These are phyloP conservation scores for Petrocephalus microphthalmus DNA, from an alignment of 2,113 vertebrate genomes.

Conservation along the genomic window DNA sequence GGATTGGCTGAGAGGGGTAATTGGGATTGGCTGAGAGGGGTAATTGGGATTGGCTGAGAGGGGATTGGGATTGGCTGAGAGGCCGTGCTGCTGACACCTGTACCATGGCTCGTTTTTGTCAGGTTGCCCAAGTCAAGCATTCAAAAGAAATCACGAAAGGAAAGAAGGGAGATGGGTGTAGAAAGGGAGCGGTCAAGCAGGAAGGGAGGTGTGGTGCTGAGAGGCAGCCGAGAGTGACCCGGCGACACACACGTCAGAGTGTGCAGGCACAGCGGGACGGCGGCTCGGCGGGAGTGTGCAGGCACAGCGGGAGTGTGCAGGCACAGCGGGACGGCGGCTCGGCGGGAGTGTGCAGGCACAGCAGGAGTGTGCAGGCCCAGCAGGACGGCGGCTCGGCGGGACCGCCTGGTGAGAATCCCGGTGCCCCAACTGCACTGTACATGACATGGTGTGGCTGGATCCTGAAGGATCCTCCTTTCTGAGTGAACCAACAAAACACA, in stretches of 20 bases:
- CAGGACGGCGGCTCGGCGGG: background rate
- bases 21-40: slow-evolving; percentile 16
- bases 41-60: too few relatives aligned
- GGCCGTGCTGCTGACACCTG: background rate
- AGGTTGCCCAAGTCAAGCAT: slow-evolving; percentile 22
- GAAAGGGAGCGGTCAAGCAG: background rate
- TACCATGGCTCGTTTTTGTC: background rate
- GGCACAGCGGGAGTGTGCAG: background rate
- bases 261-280: background rate
- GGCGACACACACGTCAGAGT: background rate
- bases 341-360: background rate
- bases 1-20: too few relatives aligned
- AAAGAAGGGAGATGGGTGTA: background rate
- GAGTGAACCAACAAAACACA: background rate
- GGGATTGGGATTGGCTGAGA: background rate
- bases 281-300: too few relatives aligned
- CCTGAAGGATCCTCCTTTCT: background rate
- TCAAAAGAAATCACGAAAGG: background rate
- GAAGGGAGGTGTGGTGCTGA: background rate
- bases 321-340: too few relatives aligned
- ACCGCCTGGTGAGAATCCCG: background rate
- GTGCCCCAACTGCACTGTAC: background rate
- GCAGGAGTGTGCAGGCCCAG: background rate
- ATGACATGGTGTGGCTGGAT: background rate
- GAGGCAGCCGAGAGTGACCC: background rate